A percentile compares a stretch with the other conserved stretches of the same genome.
phyloP scores from a whole-genome alignment of 2,888 invertebrate genomes.

The Miltochrista miniata region DNA sequence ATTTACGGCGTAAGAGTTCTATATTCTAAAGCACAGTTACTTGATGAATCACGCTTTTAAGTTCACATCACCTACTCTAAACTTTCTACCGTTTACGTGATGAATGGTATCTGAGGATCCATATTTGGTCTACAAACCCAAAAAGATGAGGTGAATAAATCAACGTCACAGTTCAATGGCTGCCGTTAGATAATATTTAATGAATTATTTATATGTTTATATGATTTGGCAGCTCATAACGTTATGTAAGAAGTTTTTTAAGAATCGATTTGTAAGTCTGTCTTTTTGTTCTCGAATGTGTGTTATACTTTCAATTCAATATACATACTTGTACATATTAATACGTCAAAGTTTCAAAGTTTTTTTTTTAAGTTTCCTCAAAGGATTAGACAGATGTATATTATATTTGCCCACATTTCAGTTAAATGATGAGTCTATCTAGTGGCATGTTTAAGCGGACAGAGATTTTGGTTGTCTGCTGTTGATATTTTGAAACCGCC shows the following conservation, averaged over 20 bases:
- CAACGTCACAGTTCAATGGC: neutral
- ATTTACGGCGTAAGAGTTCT: too few relatives aligned
- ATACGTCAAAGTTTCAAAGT: too few relatives aligned
- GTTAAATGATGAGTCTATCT: too few relatives aligned
- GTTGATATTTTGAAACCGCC: too few relatives aligned
- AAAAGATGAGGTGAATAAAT: neutral
- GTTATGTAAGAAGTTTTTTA: conserved; percentile 3
- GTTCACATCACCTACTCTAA: neutral
- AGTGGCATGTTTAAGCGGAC: too few relatives aligned
- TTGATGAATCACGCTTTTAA: neutral
- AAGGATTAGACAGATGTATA: too few relatives aligned
- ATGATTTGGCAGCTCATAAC: neutral
- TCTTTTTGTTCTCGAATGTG: conserved; percentile 1
- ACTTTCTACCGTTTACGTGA: neutral
- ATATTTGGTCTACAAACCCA: neutral
- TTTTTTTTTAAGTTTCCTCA: too few relatives aligned
- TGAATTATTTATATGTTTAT: neutral
- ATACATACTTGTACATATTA: too few relatives aligned
- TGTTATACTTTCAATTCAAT: neutral
- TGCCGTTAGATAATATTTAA: neutral
- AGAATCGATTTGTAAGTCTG: conserved; percentile 5
- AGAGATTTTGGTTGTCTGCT: too few relatives aligned
- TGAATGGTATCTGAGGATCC: neutral
- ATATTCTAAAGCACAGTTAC: too few relatives aligned
- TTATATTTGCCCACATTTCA: too few relatives aligned